phyloP scores from a whole-genome alignment of 23 tunicate genomes.

The Styela plicata region DNA sequence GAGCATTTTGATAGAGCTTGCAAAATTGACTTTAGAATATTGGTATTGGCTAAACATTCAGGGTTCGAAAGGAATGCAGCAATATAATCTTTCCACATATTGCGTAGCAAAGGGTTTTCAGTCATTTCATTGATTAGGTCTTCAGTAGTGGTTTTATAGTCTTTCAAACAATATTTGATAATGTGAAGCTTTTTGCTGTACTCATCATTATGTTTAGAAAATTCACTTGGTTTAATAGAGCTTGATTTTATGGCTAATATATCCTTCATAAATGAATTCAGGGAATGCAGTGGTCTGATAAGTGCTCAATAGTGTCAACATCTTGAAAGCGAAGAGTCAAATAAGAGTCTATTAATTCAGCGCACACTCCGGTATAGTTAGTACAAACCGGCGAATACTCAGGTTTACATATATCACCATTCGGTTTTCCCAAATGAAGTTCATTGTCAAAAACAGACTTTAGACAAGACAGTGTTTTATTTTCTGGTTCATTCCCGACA shows the following conservation, averaged over 20 bases:
- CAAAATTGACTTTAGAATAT: neutral
- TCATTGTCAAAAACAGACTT: too few species aligned
- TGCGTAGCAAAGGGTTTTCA: neutral
- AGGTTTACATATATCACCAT: too few species aligned
- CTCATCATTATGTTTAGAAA: neutral
- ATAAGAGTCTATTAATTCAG: too few species aligned
- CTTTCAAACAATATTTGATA: neutral
- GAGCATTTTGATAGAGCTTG: neutral
- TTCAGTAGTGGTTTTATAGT: neutral
- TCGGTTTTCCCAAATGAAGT: too few species aligned
- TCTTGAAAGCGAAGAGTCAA: too few species aligned
- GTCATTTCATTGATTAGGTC: neutral
- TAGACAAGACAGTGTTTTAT: too few species aligned
- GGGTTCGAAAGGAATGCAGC: neutral
- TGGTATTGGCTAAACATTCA: neutral
- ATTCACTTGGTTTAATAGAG: neutral
- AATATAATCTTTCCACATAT: neutral
- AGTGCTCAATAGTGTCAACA: too few species aligned
- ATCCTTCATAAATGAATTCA: constrained; percentile 1
- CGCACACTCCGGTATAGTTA: too few species aligned
- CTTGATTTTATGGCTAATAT: neutral
- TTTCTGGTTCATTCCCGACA: neutral
- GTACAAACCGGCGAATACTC: too few species aligned
- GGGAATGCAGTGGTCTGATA: neutral
- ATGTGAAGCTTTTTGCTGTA: neutral